These are phyloP conservation scores for Grammomys dolichurus DNA, from an alignment of 2,113 vertebrate genomes.

Conservation along the genomic window DNA sequence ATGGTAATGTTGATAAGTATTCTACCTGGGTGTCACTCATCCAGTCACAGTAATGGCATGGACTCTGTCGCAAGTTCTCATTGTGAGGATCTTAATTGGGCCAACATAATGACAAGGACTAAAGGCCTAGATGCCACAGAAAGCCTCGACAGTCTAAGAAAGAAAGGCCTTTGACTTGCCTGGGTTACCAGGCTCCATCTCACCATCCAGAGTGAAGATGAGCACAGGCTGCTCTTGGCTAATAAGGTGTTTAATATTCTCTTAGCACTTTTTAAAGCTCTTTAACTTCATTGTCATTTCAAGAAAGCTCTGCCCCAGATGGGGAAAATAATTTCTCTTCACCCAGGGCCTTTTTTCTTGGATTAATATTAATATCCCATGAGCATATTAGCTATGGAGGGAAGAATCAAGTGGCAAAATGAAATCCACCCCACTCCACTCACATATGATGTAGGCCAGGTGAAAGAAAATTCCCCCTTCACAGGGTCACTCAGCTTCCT, in stretches of 20 bases:
- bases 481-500: background rate
- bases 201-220: background rate
- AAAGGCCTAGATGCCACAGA: background rate
- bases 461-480: background rate
- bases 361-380: slow-evolving; percentile 74
- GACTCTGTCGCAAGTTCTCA: background rate
- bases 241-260: slow-evolving; percentile 43
- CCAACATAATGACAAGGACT: background rate
- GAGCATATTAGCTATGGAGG: slow-evolving; percentile 79
- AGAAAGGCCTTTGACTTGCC: background rate
- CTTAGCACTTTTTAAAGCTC: slow-evolving; percentile 25
- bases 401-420: slow-evolving; percentile 71
- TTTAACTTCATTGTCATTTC: slow-evolving; percentile 14
- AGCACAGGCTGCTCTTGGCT: background rate
- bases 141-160: background rate
- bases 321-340: slow-evolving; percentile 67
- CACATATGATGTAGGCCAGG: slow-evolving; percentile 13
- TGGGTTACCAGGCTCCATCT: background rate
- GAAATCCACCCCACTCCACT: slow-evolving; percentile 65
- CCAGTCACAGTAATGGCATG: background rate
- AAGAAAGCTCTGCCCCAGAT: slow-evolving; percentile 19
- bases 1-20: background rate
- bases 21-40: background rate
- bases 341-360: slow-evolving; percentile 67
- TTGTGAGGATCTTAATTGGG: slow-evolving; percentile 9